Evolutionary conservation across 2,113 vertebrate species (phyloP), one percentile per base, ranked within the genome.

Genomic region (Corythornis cristatus): DNA sequence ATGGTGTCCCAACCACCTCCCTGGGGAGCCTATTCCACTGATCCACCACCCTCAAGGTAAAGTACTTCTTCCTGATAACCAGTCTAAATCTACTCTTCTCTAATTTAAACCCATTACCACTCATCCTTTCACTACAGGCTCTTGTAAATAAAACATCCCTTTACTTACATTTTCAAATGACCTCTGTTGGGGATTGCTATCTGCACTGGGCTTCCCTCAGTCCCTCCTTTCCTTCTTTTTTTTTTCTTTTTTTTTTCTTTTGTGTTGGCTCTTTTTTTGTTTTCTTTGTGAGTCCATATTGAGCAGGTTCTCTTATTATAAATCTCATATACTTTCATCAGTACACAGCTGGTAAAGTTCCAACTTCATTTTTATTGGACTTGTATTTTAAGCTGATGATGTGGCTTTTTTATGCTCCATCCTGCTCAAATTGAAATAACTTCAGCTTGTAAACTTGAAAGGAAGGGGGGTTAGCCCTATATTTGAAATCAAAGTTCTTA

Each of bases 361-460:
- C 94, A 96, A 83, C 64, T 89, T 91, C 43, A n/a, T 93, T 95
- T 95, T 96, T 95, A 94, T 96, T 93, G 87, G 95, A 83, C 96
- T 94, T 92, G 89, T 96, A 92, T 92, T 96, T 94, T 93, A 93
- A 95, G 93, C 51, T 89, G 93, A 95, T 95, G 95, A 96, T 94
- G 95, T 95, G 96, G 96, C 91, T 96, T 94, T 96, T 96, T 95
- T 93, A 83, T 92, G 94, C 93, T 96, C 90, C 87, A 70, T 92
- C 91, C 89, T 93, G 89, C 93, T 88, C 82, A 91, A 93, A 96
- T 89, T 91, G 95, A 95, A 92, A 92, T 91, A 96, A 93, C 91
- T 96, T 94, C 91, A 93, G 89, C 83, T 74, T 78, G 60, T 57
- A 86, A 92, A 93, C 94, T 93, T 86, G 76, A 93, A 95, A 89